phyloP scores from a whole-genome alignment of 2,888 invertebrate species.

The Gandaritis pyraliata region DNA sequence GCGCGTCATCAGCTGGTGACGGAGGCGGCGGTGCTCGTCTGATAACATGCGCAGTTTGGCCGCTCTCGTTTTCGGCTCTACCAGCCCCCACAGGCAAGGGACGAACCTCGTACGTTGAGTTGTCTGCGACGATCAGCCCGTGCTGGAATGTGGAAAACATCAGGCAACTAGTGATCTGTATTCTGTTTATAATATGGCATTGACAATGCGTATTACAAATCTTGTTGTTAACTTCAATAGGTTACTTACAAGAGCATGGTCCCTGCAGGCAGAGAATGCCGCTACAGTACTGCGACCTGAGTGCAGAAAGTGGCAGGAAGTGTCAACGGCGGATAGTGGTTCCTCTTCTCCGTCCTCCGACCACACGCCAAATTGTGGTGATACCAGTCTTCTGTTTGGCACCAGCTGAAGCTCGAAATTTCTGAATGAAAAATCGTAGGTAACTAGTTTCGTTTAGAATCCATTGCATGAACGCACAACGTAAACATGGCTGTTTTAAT shows the following conservation, averaged over 20 bases:
- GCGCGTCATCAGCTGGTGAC: slow-evolving; percentile 72
- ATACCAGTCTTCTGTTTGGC: slow-evolving; percentile 85
- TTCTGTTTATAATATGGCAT: slow-evolving; percentile 1
- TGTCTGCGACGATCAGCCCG: slow-evolving; percentile 87
- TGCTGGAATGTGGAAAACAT: slow-evolving; percentile 73
- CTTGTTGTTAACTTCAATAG: not conserved
- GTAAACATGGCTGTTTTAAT: no score
- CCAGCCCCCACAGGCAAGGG: slow-evolving; percentile 80
- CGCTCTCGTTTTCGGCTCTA: slow-evolving; percentile 65
- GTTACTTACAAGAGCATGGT: slow-evolving; percentile 85
- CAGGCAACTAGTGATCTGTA: slow-evolving; percentile 33
- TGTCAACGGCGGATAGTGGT: slow-evolving; percentile 64
- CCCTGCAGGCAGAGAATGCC: slow-evolving; percentile 87
- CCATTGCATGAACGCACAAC: no score
- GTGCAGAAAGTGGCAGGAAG: slow-evolving; percentile 88
- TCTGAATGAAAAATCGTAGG: slow-evolving; percentile 56
- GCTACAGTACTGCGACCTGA: slow-evolving; percentile 83
- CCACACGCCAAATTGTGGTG: slow-evolving; percentile 86
- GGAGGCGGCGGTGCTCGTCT: slow-evolving; percentile 80
- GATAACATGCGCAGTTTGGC: slow-evolving; percentile 84
- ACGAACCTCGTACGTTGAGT: slow-evolving; percentile 88
- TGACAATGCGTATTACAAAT: not conserved
- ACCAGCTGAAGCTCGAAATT: slow-evolving; percentile 85
- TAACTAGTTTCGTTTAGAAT: not conserved
- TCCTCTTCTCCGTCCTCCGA: slow-evolving; percentile 71